A percentile compares a stretch with the other conserved stretches of the same genome.
phyloP scores from a whole-genome alignment of 2,113 vertebrate species.

The Chaenogobius annularis region DNA sequence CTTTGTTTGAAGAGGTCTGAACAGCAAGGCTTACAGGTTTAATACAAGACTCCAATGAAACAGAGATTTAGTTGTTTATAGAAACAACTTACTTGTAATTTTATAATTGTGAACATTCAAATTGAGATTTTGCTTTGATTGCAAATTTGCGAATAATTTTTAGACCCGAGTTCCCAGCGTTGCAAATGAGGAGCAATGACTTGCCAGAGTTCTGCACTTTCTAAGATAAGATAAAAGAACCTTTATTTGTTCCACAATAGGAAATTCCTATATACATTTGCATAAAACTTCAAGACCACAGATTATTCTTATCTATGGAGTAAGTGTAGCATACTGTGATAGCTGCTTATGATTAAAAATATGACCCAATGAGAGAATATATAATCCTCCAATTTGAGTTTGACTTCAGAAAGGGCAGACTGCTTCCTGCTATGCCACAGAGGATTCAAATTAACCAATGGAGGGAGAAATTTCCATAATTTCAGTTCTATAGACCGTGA shows the following conservation, averaged over 20 bases:
- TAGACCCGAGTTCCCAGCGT: not conserved
- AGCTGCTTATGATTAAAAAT: not conserved
- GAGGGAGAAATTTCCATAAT: constrained; percentile 9
- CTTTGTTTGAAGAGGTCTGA: not conserved
- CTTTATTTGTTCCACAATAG: too few species aligned
- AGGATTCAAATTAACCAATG: constrained; percentile 5
- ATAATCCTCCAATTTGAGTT: not conserved
- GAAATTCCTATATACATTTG: too few species aligned
- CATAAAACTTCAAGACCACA: too few species aligned
- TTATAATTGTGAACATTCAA: not conserved
- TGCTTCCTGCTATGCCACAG: not conserved
- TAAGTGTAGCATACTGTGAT: not conserved
- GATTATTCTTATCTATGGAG: too few species aligned
- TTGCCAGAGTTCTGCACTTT: too few species aligned
- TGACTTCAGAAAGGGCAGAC: constrained; percentile 8
- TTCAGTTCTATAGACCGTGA: constrained; percentile 9
- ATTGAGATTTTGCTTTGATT: too few species aligned
- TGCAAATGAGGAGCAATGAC: too few species aligned
- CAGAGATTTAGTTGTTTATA: not conserved
- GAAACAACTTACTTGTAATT: too few species aligned
- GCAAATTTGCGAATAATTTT: too few species aligned
- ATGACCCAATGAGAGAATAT: not conserved
- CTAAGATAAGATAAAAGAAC: too few species aligned
- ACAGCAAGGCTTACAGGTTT: not conserved
- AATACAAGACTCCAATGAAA: not conserved